Evolutionary conservation across 1,140 invertebrate species (phyloP), one percentile per base, ranked within the genome.

Genomic region (Drosophila repleta): DNA sequence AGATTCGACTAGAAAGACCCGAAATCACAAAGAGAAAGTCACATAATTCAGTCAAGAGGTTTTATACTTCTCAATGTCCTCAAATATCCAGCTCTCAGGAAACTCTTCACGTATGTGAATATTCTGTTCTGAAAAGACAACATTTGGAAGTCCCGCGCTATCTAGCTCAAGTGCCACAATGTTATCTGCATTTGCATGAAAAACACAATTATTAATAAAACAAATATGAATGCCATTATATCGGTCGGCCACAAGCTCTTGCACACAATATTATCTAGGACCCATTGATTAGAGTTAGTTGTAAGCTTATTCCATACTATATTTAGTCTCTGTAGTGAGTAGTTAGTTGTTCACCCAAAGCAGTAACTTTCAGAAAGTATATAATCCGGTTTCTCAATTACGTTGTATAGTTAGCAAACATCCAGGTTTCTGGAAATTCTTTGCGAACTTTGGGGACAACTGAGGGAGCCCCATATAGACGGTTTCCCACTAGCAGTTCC

Each of bases 381-480:
- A 45, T 45, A 15, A 11, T 13, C 20, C 24, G 18, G n/a, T 3
- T 48, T 37, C 29, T 17, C 39, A 56, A 64, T 70, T 70, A 70
- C 67, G 43, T 69, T 51, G 45, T 29, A 4, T 75, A 39, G 24
- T 55, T 70, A n/a, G 26, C 20, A 64, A 72, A 83, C 10, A 88
- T 75, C 69, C 82, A 87, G 21, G 62, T 89, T 69, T 89, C 83
- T 5, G 84, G 67, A 74, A 87, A 89, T 5, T 84, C 66, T 71
- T 79, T 76, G 8, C 82, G 75, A 43, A 29, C 8, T 29, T 29
- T 29, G 6, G 7, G 29, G 29, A 8, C 7, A 5, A 73, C 51
- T 41, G 60, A 56, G 3, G 64, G 60, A 6, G 49, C 13, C 32
- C 8, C 29, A 32, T 4, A 13, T 18, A 52, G 2, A 8, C 1